Conservation (phyloP, 2,888 invertebrate genomes). For the Uropetala carovei region DNA sequence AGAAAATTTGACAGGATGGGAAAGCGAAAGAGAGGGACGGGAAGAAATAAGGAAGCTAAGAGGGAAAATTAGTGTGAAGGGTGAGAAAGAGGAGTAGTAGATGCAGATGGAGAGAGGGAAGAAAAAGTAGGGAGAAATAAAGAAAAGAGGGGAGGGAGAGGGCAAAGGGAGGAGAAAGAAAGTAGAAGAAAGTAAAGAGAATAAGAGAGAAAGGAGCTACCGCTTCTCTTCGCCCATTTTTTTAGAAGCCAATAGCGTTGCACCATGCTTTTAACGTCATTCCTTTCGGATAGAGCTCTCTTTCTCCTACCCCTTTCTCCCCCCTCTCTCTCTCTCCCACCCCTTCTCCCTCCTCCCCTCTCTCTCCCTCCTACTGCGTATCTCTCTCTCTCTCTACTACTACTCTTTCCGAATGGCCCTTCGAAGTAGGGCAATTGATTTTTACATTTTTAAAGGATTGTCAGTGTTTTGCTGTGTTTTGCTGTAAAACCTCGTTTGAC, state of each 20-base stretch:
- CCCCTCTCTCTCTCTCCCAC: conserved; percentile 18
- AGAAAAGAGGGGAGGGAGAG: conserved; percentile 1
- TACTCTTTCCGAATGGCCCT: background rate
- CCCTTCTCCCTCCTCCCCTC: background rate
- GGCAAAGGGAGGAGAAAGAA: conserved; percentile 52
- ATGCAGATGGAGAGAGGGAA: background rate
- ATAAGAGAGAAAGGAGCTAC: conserved; percentile 64
- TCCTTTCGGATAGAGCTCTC: conserved; percentile 40
- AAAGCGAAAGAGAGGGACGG: background rate
- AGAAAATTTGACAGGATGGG: background rate
- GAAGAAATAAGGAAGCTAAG: background rate
- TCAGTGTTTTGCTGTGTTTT: no score
- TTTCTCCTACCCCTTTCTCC: background rate
- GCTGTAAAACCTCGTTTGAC: no score
- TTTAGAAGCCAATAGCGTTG: conserved; percentile 34
- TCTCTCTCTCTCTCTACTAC: background rate
- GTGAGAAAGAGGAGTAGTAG: background rate
- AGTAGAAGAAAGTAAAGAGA: conserved; percentile 63
- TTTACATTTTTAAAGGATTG: conserved; percentile 41
- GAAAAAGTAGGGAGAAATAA: conserved; percentile 59
- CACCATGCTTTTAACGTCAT: conserved; percentile 34
- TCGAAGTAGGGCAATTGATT: conserved; percentile 41
- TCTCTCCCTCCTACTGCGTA: background rate
- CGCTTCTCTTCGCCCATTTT: conserved; percentile 5
- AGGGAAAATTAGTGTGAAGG: background rate